A percentile compares a stretch with the other conserved stretches of the same genome.
Evolutionary conservation across 2,888 invertebrate species (phyloP).

Genomic region (Dichetophora obliterata): DNA sequence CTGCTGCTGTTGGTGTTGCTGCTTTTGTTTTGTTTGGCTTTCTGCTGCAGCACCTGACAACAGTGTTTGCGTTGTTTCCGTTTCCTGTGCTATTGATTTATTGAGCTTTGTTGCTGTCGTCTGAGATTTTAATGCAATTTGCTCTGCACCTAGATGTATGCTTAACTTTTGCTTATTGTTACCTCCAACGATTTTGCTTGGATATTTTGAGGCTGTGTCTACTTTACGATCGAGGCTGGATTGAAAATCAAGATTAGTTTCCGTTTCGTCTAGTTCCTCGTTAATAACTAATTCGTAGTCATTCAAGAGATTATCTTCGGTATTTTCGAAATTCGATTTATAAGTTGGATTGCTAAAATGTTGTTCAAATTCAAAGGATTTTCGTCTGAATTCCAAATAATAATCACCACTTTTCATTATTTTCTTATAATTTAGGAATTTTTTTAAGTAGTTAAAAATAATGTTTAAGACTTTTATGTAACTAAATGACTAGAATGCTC

Average conservation of each 20-base stretch:
- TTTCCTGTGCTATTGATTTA: slow-evolving; percentile 49
- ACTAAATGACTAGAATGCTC: neutral
- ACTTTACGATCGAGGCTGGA: neutral
- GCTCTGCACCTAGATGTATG: slow-evolving; percentile 54
- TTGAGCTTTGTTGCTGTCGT: slow-evolving; percentile 45
- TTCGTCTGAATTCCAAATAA: slow-evolving; percentile 46
- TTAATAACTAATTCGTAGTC: slow-evolving; percentile 54
- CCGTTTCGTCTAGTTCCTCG: slow-evolving; percentile 41
- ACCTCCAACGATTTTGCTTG: neutral
- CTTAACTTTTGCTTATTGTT: slow-evolving; percentile 23
- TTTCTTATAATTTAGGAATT: neutral
- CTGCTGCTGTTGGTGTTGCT: slow-evolving; percentile 27
- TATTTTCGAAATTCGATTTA: slow-evolving; percentile 36
- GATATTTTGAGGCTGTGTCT: neutral
- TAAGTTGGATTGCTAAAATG: slow-evolving; percentile 43
- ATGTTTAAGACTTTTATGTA: slow-evolving; percentile 10
- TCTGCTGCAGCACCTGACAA: neutral
- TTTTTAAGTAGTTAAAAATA: neutral
- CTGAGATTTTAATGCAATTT: slow-evolving; percentile 56
- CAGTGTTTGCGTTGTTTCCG: slow-evolving; percentile 32
- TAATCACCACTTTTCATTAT: slow-evolving; percentile 46
- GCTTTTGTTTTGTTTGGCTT: neutral
- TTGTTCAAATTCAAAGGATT: slow-evolving; percentile 45
- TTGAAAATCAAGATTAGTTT: neutral
- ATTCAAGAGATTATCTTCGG: slow-evolving; percentile 32